Conservation (phyloP, 2,113 vertebrate species). For the Forbesichthys papilliferus region DNA sequence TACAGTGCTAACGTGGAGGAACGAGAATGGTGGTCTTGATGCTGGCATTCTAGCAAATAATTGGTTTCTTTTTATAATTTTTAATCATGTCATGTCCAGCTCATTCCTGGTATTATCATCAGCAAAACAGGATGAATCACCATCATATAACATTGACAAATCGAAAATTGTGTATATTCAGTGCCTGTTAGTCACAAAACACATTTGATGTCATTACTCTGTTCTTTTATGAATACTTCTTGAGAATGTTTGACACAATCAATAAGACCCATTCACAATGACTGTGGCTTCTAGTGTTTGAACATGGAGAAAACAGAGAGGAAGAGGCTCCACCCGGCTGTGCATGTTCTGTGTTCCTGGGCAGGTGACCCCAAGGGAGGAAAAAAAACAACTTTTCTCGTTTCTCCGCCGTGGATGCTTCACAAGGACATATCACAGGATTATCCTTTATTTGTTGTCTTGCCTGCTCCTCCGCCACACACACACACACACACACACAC, state of each 20-base stretch:
- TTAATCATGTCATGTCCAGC: not conserved
- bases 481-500: too few species aligned
- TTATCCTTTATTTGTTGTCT: conserved; percentile 36
- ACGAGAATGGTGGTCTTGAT: not conserved
- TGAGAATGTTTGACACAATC: conserved; percentile 24
- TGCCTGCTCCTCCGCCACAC: conserved; percentile 4
- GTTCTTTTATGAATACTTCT: conserved; percentile 16
- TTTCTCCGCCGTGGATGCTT: conserved; percentile 18
- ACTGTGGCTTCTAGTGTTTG: conserved; percentile 14
- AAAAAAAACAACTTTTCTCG: conserved; percentile 37
- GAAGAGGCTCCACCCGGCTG: not conserved
- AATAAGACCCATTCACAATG: conserved; percentile 26
- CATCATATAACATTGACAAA: not conserved
- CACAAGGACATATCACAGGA: conserved; percentile 55
- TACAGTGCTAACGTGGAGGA: not conserved
- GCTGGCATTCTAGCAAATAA: not conserved
- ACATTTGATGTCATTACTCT: conserved; percentile 6
- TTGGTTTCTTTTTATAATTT: not conserved
- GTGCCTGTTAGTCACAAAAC: conserved; percentile 4
- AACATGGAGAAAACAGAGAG: not conserved
- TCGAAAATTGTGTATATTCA: too few species aligned
- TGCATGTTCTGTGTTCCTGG: conserved; percentile 11
- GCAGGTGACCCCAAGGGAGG: conserved; percentile 21
- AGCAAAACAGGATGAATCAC: conserved; percentile 1
- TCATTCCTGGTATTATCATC: not conserved